Conservation (phyloP, 2,888 invertebrate species). For the Scrobipalpa costella region DNA sequence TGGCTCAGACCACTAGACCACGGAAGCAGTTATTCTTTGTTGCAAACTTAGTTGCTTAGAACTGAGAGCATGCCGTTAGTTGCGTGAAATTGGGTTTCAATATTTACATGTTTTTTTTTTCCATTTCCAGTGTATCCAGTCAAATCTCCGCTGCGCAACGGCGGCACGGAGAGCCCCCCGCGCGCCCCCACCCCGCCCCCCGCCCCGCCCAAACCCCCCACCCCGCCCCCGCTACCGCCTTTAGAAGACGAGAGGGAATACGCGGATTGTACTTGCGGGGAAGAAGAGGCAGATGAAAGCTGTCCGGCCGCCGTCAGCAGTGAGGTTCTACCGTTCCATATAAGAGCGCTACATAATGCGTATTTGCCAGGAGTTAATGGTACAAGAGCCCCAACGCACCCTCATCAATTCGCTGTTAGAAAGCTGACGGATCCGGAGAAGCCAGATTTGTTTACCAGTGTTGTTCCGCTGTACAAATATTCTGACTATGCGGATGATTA, state of each 20-base stretch:
- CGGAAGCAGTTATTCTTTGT: too few relatives aligned
- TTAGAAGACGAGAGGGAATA: slow-evolving; percentile 61
- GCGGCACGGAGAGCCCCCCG: slow-evolving; percentile 38
- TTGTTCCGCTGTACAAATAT: slow-evolving; percentile 73
- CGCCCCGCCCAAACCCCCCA: slow-evolving; percentile 31
- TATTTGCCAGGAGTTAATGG: slow-evolving; percentile 82
- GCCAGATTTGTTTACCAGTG: slow-evolving; percentile 64
- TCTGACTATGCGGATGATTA: slow-evolving; percentile 75
- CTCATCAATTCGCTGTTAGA: slow-evolving; percentile 68
- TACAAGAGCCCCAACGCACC: slow-evolving; percentile 70
- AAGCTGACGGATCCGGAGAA: slow-evolving; percentile 49
- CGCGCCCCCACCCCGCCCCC: slow-evolving; percentile 31
- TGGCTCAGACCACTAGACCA: too few relatives aligned
- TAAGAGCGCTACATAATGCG: slow-evolving; percentile 79
- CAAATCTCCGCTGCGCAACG: slow-evolving; percentile 69
- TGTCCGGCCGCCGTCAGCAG: slow-evolving; percentile 62
- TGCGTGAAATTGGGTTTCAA: too few relatives aligned
- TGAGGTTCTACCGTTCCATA: slow-evolving; percentile 71
- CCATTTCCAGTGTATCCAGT: slow-evolving; percentile 46
- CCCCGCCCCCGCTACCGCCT: slow-evolving; percentile 42
- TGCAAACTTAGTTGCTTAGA: too few relatives aligned
- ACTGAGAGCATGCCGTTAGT: too few relatives aligned
- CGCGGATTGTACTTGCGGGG: slow-evolving; percentile 59
- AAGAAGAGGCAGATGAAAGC: slow-evolving; percentile 36
- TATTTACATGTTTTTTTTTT: too few relatives aligned